Percentiles rank a stretch among this genome's conserved stretches.
phyloP scores from a whole-genome alignment of 1,140 invertebrate genomes.

The Coenobita brevimanus region DNA sequence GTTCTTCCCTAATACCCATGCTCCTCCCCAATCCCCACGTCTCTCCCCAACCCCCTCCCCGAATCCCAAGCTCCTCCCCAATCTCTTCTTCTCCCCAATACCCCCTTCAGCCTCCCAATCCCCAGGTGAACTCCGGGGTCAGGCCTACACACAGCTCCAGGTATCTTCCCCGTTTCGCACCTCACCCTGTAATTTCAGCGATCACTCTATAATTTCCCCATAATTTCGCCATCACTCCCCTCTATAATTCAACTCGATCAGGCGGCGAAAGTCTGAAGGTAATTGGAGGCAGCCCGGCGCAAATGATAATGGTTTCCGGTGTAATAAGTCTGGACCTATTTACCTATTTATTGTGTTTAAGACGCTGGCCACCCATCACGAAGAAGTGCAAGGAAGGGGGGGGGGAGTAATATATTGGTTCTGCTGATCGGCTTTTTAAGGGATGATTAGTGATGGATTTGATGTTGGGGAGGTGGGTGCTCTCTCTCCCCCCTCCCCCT shows the following conservation, averaged over 20 bases:
- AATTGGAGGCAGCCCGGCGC: constrained; percentile 27
- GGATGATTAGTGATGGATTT: constrained; percentile 22
- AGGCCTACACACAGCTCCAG: too few relatives aligned
- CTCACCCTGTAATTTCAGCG: constrained; percentile 41
- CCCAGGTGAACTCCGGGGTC: too few relatives aligned
- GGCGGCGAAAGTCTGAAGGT: constrained; percentile 43
- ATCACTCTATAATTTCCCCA: constrained; percentile 44
- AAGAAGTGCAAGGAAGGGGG: too few relatives aligned
- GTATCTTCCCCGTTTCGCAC: constrained; percentile 29
- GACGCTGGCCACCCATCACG: constrained; percentile 29
- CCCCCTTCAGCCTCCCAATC: too few relatives aligned
- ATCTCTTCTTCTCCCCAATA: too few relatives aligned
- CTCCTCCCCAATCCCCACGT: too few relatives aligned
- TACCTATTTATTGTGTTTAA: constrained; percentile 34
- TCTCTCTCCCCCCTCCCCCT: not conserved
- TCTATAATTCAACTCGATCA: constrained; percentile 48
- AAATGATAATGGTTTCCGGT: constrained; percentile 52
- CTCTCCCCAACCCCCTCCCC: too few relatives aligned
- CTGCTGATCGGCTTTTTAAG: constrained; percentile 28
- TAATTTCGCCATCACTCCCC: constrained; percentile 53
- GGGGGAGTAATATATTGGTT: constrained; percentile 22
- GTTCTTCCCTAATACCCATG: too few relatives aligned
- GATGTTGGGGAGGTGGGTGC: not conserved
- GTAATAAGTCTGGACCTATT: constrained; percentile 25
- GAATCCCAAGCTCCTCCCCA: too few relatives aligned